phyloP scores from a whole-genome alignment of 2,797 vertebrate genomes.

The Acanthurus lineatus region DNA sequence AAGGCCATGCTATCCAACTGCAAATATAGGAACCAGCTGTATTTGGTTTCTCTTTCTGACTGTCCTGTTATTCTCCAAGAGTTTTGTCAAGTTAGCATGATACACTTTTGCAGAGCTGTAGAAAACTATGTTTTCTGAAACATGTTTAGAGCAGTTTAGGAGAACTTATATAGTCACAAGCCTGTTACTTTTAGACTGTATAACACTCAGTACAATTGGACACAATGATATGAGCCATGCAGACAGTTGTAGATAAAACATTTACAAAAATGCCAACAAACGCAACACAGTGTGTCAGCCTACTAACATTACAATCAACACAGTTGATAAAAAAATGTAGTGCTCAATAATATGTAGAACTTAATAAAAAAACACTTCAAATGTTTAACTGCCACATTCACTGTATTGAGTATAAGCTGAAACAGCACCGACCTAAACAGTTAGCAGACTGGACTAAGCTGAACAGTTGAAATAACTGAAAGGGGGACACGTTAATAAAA shows the following conservation, averaged over 20 bases:
- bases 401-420: neutral
- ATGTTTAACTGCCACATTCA: neutral
- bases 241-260: neutral
- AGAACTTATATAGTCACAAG: conserved; percentile 42
- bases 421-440: neutral
- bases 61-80: conserved; percentile 47
- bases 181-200: neutral
- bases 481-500: neutral
- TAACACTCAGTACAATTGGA: neutral
- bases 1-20: conserved; percentile 67
- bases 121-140: conserved; percentile 45
- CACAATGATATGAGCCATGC: neutral
- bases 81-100: conserved; percentile 46
- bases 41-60: conserved; percentile 62
- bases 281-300: neutral
- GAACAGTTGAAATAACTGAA: conserved; percentile 6
- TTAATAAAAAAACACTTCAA: too few species aligned
- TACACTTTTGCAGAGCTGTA: conserved; percentile 38
- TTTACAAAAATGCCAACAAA: neutral
- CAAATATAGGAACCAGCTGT: conserved; percentile 79
- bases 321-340: too few species aligned
- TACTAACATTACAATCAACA: neutral
- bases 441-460: neutral
- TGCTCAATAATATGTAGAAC: too few species aligned
- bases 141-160: conserved; percentile 29